Evolutionary conservation across 2,797 vertebrate species (phyloP).

Genomic region (Threskiornis aethiopicus): DNA sequence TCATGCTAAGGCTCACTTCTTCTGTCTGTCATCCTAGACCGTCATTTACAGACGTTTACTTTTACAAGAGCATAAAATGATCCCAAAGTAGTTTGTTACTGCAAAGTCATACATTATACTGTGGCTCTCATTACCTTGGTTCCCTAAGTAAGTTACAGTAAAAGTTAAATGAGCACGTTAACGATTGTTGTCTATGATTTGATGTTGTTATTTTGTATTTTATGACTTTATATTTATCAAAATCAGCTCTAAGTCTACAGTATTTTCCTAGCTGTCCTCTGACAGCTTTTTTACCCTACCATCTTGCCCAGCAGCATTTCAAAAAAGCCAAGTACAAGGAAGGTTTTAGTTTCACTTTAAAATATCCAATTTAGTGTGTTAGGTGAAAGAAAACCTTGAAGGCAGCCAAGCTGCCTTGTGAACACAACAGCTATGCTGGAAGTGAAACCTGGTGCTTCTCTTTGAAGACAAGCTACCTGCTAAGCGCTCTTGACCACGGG

Average conservation of each 20-base stretch:
- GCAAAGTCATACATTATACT: background rate
- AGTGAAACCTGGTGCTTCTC: background rate
- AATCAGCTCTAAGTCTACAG: background rate
- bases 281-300: background rate
- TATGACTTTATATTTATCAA: background rate
- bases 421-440: background rate
- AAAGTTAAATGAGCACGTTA: slow-evolving; percentile 16
- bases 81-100: slow-evolving; percentile 16
- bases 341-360: background rate
- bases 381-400: background rate
- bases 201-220: background rate
- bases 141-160: slow-evolving; percentile 35
- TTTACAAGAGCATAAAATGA: slow-evolving; percentile 55
- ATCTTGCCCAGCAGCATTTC: background rate
- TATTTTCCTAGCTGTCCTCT: background rate
- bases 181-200: background rate
- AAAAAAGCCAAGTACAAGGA: background rate
- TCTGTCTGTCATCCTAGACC: slow-evolving; percentile 48
- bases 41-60: slow-evolving; percentile 35
- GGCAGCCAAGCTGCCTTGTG: background rate
- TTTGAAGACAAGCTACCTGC: background rate
- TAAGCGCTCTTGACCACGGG: background rate
- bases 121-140: background rate
- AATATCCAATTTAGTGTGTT: background rate
- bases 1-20: background rate